phyloP scores from a whole-genome alignment of 2,888 invertebrate species.

The Lepidonotus clava region DNA sequence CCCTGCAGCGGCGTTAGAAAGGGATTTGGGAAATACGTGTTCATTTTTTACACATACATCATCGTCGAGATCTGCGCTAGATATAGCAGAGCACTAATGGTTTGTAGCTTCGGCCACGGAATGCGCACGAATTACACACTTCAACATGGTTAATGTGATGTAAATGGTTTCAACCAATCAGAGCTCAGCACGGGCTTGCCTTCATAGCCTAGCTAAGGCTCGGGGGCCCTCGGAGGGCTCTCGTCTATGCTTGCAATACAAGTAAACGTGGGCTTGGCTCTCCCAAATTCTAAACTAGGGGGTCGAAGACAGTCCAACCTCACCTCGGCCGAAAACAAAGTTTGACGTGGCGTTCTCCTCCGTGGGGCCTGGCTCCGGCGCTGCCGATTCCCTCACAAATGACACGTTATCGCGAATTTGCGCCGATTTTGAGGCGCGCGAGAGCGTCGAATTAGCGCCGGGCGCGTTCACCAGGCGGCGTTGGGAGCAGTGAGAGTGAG shows the following conservation, averaged over 20 bases:
- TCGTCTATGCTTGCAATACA: not conserved
- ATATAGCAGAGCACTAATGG: conserved; percentile 57
- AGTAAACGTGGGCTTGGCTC: not conserved
- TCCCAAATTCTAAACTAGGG: not conserved
- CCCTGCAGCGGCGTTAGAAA: conserved; percentile 57
- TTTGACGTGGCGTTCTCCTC: conserved; percentile 1
- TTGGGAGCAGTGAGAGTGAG: conserved; percentile 41
- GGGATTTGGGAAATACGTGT: conserved; percentile 60
- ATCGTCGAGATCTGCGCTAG: conserved; percentile 49
- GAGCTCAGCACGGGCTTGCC: conserved; percentile 34
- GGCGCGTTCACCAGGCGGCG: conserved; percentile 32
- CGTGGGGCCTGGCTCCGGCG: not conserved
- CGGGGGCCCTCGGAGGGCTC: not conserved
- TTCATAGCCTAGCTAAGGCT: conserved; percentile 19
- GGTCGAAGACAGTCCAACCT: conserved; percentile 16
- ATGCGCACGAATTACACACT: conserved; percentile 56
- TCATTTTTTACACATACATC: conserved; percentile 62
- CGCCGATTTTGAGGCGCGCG: conserved; percentile 45
- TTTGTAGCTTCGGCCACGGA: conserved; percentile 55
- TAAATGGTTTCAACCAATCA: conserved; percentile 55
- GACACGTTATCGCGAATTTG: conserved; percentile 51
- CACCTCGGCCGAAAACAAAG: conserved; percentile 37
- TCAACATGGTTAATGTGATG: conserved; percentile 57
- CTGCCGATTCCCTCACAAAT: conserved; percentile 34
- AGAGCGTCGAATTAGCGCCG: conserved; percentile 43